Evolutionary conservation across 2,888 invertebrate genomes (phyloP).

Genomic region (Cataglyphis rosenhaueri): DNA sequence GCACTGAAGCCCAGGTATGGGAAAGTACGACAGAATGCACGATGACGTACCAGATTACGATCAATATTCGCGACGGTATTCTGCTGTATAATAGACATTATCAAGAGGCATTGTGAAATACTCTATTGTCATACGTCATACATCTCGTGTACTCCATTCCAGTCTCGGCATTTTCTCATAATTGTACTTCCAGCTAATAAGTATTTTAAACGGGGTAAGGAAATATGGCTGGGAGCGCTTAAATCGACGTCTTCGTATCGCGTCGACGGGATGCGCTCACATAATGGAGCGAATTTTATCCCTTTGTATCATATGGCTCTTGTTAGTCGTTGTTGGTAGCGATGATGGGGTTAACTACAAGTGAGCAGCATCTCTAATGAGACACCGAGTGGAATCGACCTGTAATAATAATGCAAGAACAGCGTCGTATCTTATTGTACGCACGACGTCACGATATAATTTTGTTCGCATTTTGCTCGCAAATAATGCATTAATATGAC

Average conservation of each 20-base stretch:
- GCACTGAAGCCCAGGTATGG: neutral
- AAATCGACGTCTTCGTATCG: neutral
- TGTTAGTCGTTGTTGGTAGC: constrained; percentile 18
- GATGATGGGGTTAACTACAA: constrained; percentile 10
- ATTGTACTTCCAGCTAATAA: neutral
- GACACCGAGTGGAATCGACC: constrained; percentile 23
- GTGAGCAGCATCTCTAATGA: constrained; percentile 27
- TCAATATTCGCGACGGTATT: neutral
- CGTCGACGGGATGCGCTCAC: neutral
- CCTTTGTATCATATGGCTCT: constrained; percentile 35
- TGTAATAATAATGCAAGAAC: constrained; percentile 27
- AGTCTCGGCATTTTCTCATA: neutral
- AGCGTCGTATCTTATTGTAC: neutral
- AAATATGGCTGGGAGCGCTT: neutral
- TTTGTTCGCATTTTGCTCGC: neutral
- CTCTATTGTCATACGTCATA: neutral
- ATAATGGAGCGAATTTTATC: constrained; percentile 38
- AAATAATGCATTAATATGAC: neutral
- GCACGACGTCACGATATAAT: constrained; percentile 6
- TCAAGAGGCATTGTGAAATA: neutral
- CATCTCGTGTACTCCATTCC: neutral
- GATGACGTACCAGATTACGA: neutral
- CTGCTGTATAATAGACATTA: neutral
- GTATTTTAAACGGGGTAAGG: neutral
- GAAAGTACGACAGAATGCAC: neutral